phyloP scores from a whole-genome alignment of 2,113 vertebrate genomes.

The Gallinago jamesoni region DNA sequence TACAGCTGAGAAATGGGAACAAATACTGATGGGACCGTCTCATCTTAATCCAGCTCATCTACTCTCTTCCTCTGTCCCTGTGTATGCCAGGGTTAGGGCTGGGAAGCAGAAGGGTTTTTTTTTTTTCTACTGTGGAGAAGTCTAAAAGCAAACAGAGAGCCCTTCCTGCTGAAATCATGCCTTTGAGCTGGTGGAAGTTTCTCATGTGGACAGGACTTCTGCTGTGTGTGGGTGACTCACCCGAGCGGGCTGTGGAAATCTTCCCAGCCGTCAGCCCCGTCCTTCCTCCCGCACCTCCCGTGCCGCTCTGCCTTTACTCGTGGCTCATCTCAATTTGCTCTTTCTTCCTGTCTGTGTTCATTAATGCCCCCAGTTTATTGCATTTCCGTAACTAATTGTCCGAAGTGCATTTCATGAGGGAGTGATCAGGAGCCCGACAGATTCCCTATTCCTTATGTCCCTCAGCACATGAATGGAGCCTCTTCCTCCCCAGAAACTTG shows the following conservation, averaged over 20 bases:
- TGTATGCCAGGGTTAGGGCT: not conserved
- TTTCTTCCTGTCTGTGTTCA: not conserved
- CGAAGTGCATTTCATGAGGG: not conserved
- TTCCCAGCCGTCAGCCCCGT: not conserved
- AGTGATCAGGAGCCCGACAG: fast-evolving
- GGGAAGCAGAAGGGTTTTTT: not conserved
- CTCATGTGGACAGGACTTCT: not conserved
- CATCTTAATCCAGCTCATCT: not conserved
- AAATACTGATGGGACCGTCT: not conserved
- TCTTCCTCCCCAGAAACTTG: not conserved
- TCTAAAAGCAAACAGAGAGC: not conserved
- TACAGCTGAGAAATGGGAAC: not conserved
- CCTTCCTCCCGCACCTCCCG: not conserved
- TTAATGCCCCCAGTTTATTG: not conserved
- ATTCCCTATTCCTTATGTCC: fast-evolving
- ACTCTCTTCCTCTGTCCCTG: fast-evolving
- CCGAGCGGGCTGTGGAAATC: not conserved
- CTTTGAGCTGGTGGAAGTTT: not conserved
- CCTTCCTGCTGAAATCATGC: not conserved
- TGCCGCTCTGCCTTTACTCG: not conserved
- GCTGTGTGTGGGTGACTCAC: not conserved
- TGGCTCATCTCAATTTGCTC: not conserved
- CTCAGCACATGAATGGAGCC: not conserved
- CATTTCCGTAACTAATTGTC: not conserved
- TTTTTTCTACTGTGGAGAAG: not conserved